phyloP scores from a whole-genome alignment of 2,888 invertebrate species.

The Apodemia hepburni region DNA sequence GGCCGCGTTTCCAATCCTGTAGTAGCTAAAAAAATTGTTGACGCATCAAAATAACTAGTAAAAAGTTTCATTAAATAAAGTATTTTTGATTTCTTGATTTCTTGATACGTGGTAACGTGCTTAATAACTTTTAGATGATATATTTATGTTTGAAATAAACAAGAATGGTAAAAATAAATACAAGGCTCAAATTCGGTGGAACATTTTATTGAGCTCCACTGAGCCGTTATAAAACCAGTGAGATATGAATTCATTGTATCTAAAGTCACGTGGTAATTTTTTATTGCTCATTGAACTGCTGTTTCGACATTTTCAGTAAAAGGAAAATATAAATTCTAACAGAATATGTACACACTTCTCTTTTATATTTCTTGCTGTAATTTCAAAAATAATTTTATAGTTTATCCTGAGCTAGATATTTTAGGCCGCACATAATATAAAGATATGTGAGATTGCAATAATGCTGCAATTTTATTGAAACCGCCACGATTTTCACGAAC shows the following conservation, averaged over 20 bases:
- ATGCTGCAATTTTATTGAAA: too few species aligned
- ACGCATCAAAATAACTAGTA: too few species aligned
- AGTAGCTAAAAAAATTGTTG: too few species aligned
- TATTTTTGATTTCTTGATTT: too few species aligned
- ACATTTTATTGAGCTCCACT: constrained; percentile 4
- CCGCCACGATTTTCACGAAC: too few species aligned
- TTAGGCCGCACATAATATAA: too few species aligned
- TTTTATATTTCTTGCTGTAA: background rate
- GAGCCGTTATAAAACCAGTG: constrained; percentile 1
- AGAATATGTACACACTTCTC: background rate
- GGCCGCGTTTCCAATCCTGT: too few species aligned
- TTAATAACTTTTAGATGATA: too few species aligned
- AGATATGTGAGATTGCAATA: too few species aligned
- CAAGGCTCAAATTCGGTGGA: background rate
- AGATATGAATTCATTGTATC: constrained; percentile 3
- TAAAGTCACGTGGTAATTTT: constrained; percentile 12
- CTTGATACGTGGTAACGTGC: too few species aligned
- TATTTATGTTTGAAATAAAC: background rate
- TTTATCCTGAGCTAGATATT: too few species aligned
- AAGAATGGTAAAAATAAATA: background rate
- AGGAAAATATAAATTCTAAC: background rate
- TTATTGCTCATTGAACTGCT: constrained; percentile 12
- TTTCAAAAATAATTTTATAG: background rate
- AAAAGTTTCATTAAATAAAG: too few species aligned
- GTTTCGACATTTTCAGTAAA: background rate